These are phyloP conservation scores for Pristis pectinata DNA, from an alignment of 2,797 vertebrate genomes.

Conservation along the genomic window DNA sequence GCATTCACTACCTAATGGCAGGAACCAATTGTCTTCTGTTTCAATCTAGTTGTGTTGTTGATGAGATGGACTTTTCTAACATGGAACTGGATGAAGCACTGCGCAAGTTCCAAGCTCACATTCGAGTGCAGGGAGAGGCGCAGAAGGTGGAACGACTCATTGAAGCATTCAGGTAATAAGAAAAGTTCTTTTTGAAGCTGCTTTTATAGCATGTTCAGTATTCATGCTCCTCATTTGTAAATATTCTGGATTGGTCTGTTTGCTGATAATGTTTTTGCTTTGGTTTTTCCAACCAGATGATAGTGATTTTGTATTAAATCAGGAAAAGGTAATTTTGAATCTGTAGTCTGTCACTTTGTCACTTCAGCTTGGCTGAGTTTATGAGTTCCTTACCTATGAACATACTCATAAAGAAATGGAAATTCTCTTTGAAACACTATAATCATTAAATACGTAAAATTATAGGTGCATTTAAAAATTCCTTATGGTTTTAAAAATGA, in stretches of 20 bases:
- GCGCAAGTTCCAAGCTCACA: conserved; percentile 70
- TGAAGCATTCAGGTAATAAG: conserved; percentile 67
- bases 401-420: not conserved
- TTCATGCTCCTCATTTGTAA: not conserved
- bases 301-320: not conserved
- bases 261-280: not conserved
- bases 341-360: not conserved
- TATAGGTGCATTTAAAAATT: not conserved
- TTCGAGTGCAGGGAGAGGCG: conserved; percentile 67
- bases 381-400: not conserved
- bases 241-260: not conserved
- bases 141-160: conserved; percentile 72
- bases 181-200: not conserved
- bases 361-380: not conserved
- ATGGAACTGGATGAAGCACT: conserved; percentile 71
- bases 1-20: not conserved
- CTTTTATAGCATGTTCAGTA: not conserved
- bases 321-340: not conserved
- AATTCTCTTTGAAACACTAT: not conserved
- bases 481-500: not conserved
- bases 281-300: not conserved
- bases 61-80: conserved; percentile 70
- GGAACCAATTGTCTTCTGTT: not conserved
- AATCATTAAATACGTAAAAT: not conserved
- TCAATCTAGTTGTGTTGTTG: conserved; percentile 63